Percentiles rank a stretch among this genome's conserved stretches.
phyloP scores from a whole-genome alignment of 2,888 invertebrate genomes.

The Lasioglossum figueresi region DNA sequence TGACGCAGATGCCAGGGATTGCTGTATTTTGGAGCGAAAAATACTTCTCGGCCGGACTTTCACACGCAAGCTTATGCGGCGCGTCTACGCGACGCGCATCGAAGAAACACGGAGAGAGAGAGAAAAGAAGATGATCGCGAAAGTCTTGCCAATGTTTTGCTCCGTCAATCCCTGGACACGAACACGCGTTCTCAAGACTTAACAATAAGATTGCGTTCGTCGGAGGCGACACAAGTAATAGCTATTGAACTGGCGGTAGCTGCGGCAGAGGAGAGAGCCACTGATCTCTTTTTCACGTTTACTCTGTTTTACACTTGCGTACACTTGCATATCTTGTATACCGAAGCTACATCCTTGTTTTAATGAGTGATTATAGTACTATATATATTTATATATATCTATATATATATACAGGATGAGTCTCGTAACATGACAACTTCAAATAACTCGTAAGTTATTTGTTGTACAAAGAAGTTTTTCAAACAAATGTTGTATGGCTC shows the following conservation, averaged over 20 bases:
- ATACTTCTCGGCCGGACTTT: slow-evolving; percentile 16
- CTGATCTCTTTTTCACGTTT: slow-evolving; percentile 24
- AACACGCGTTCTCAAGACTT: slow-evolving; percentile 29
- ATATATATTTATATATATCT: slow-evolving; percentile 73
- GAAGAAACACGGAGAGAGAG: not conserved
- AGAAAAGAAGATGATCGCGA: not conserved
- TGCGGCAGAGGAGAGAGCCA: slow-evolving; percentile 43
- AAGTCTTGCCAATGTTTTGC: not conserved
- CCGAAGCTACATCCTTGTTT: slow-evolving; percentile 72
- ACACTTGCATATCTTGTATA: slow-evolving; percentile 60
- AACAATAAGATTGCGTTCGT: slow-evolving; percentile 30
- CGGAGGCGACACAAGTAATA: slow-evolving; percentile 31
- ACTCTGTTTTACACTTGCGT: slow-evolving; percentile 20
- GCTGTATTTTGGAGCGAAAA: slow-evolving; percentile 31
- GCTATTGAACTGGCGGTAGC: slow-evolving; percentile 48
- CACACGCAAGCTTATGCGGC: slow-evolving; percentile 5
- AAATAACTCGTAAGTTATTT: too few relatives aligned
- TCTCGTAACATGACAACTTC: too few relatives aligned
- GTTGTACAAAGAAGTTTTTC: too few relatives aligned
- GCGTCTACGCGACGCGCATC: slow-evolving; percentile 31
- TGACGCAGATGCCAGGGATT: slow-evolving; percentile 33
- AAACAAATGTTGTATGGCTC: too few relatives aligned
- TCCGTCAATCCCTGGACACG: slow-evolving; percentile 17
- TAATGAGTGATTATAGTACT: slow-evolving; percentile 73
- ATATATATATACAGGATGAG: slow-evolving; percentile 68